phyloP scores from a whole-genome alignment of 2,797 vertebrate genomes.

The Phoebastria nigripes region DNA sequence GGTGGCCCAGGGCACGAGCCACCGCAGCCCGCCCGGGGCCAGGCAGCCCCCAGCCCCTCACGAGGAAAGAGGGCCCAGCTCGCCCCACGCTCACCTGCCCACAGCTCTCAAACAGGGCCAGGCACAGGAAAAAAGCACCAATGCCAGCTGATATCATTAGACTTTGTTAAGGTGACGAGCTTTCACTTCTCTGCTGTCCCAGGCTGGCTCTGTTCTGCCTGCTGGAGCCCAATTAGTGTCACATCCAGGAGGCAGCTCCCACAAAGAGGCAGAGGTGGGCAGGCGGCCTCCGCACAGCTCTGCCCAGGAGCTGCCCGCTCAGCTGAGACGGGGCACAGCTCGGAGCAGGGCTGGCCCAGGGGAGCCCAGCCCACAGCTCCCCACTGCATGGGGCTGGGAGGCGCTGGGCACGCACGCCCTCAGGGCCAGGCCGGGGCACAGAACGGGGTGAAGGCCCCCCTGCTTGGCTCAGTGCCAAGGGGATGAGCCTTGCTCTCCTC shows the following conservation, averaged over 20 bases:
- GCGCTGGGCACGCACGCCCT: fast-evolving
- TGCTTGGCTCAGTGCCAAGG: fast-evolving
- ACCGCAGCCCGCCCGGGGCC: fast-evolving
- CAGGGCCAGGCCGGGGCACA: fast-evolving
- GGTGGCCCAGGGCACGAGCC: background rate
- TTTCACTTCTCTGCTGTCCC: conserved; percentile 8
- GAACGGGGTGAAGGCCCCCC: fast-evolving
- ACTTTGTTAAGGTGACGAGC: conserved; percentile 53
- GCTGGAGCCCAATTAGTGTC: conserved; percentile 34
- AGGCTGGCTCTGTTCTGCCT: background rate
- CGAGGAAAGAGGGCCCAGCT: background rate
- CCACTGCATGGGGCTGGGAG: fast-evolving
- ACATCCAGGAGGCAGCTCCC: background rate
- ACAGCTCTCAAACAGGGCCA: background rate
- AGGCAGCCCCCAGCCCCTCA: background rate
- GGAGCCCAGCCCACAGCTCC: background rate
- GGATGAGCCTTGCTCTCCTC: too few relatives aligned
- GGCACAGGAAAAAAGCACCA: background rate
- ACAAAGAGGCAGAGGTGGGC: background rate
- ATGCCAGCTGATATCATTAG: conserved; percentile 44
- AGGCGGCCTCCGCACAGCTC: background rate
- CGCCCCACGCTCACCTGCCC: background rate
- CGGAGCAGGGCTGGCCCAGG: background rate
- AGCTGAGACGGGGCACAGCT: background rate
- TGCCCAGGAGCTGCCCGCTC: background rate